Percentiles rank a stretch among this genome's conserved stretches.
Conservation (phyloP, 2,113 vertebrate genomes). For the Marmota monax region DNA sequence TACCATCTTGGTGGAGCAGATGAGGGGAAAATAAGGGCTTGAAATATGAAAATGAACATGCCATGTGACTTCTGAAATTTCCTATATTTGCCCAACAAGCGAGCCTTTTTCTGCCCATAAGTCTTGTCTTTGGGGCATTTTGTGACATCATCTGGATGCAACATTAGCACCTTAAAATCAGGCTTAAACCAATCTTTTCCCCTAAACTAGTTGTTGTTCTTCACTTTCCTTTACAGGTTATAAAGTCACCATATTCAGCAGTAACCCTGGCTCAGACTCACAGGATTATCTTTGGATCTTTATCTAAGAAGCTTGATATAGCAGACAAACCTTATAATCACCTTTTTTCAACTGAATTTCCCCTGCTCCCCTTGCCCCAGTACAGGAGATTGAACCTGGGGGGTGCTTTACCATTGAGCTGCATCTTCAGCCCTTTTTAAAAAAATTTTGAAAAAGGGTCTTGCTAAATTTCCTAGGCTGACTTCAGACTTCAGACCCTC, state of each 20-base stretch:
- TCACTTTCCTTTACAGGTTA: background rate
- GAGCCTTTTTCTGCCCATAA: background rate
- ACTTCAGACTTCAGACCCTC: too few relatives aligned
- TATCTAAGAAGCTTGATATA: background rate
- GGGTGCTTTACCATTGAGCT: too few relatives aligned
- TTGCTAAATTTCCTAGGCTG: too few relatives aligned
- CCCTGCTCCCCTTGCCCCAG: too few relatives aligned
- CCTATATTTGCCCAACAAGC: background rate
- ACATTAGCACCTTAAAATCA: conserved; percentile 27
- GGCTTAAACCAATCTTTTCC: conserved; percentile 6
- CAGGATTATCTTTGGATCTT: background rate
- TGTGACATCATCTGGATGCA: background rate
- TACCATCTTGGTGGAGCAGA: accelerated
- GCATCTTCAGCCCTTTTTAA: too few relatives aligned
- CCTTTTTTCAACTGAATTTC: background rate
- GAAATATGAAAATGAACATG: background rate
- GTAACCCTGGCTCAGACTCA: background rate
- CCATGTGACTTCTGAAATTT: background rate
- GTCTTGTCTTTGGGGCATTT: background rate
- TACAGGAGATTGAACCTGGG: too few relatives aligned
- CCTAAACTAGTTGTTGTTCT: background rate
- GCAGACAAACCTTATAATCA: background rate
- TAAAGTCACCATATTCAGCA: background rate
- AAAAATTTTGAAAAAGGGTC: too few relatives aligned
- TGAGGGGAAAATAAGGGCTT: background rate